phyloP scores from a whole-genome alignment of 2,888 invertebrate species.

The Entomobrya proxima region DNA sequence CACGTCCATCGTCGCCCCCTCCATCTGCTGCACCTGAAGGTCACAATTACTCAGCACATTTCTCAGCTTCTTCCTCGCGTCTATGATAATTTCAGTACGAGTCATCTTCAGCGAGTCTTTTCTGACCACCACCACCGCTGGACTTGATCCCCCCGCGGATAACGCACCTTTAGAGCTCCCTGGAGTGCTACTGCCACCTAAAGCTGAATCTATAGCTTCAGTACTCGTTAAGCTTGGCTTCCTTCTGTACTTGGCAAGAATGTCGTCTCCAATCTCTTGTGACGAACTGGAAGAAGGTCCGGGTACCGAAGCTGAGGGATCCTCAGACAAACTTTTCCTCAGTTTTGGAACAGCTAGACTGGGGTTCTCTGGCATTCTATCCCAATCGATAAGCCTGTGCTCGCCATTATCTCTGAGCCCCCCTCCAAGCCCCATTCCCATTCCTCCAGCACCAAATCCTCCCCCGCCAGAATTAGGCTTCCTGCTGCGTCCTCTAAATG shows the following conservation, averaged over 20 bases:
- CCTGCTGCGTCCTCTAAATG: conserved; percentile 83
- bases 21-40: conserved; percentile 74
- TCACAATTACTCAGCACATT: conserved; percentile 93
- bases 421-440: conserved; percentile 76
- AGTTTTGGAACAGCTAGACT: conserved; percentile 72
- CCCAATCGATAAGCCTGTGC: conserved; percentile 70
- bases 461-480: conserved; percentile 77
- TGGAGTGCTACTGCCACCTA: conserved; percentile 8
- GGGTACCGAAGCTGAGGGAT: conserved; percentile 72
- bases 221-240: conserved; percentile 76
- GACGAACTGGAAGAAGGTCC: conserved; percentile 77
- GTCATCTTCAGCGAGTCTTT: conserved; percentile 74
- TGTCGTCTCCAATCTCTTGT: conserved; percentile 92
- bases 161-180: neutral
- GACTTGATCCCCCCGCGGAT: neutral
- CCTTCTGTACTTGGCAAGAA: conserved; percentile 93
- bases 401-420: conserved; percentile 33
- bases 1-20: conserved; percentile 65
- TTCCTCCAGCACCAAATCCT: neutral
- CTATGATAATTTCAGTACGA: conserved; percentile 77
- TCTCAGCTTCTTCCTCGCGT: conserved; percentile 91
- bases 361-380: conserved; percentile 68
- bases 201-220: conserved; percentile 79
- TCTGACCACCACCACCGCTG: conserved; percentile 46
- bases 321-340: conserved; percentile 77